These are phyloP conservation scores for Euproctis similis DNA, from an alignment of 2,888 invertebrate species.

Conservation along the genomic window DNA sequence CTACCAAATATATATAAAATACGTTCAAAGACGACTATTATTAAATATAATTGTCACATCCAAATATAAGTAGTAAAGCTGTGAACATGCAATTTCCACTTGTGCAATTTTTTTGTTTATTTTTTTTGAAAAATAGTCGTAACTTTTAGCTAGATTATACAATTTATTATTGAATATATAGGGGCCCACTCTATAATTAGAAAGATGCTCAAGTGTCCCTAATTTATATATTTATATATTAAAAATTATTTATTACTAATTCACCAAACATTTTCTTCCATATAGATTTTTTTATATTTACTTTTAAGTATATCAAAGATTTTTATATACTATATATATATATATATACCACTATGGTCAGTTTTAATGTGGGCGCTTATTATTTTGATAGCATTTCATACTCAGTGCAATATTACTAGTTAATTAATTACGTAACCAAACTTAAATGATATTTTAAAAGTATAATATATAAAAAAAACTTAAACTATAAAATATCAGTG, in stretches of 20 bases:
- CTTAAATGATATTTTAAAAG: slow-evolving; percentile 74
- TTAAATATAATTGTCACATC: slow-evolving; percentile 43
- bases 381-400: slow-evolving; percentile 76
- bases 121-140: slow-evolving; percentile 72
- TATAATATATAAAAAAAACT: slow-evolving; percentile 61
- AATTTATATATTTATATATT: too few relatives aligned
- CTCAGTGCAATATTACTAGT: slow-evolving; percentile 78
- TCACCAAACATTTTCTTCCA: slow-evolving; percentile 69
- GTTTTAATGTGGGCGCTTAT: slow-evolving; percentile 70
- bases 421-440: slow-evolving; percentile 78
- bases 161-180: slow-evolving; percentile 71
- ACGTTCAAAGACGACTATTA: slow-evolving; percentile 42
- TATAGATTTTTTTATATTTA: slow-evolving; percentile 73
- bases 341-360: too few relatives aligned
- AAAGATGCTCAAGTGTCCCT: slow-evolving; percentile 56
- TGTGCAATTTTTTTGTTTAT: slow-evolving; percentile 77
- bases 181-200: slow-evolving; percentile 67
- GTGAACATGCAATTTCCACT: slow-evolving; percentile 74
- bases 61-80: slow-evolving; percentile 64
- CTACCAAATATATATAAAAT: slow-evolving; percentile 60
- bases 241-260: slow-evolving; percentile 36
- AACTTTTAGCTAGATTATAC: slow-evolving; percentile 73
- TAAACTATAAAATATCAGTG: too few relatives aligned
- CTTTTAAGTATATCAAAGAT: slow-evolving; percentile 66
- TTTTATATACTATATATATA: slow-evolving; percentile 59